phyloP scores from a whole-genome alignment of 2,113 vertebrate species.

The Rhea pennata region DNA sequence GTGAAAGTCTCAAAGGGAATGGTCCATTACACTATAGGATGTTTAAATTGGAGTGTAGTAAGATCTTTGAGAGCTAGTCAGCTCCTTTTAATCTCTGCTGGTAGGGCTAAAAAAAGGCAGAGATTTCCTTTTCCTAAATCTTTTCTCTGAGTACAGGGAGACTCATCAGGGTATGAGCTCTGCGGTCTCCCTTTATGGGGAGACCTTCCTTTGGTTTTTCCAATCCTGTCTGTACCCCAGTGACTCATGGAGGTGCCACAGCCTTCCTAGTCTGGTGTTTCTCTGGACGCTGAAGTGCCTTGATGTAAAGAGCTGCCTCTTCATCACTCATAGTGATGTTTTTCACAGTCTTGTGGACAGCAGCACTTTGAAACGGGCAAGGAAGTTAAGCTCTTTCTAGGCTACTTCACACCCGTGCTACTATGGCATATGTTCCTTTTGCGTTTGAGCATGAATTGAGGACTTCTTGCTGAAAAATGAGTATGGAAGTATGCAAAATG shows the following conservation, averaged over 20 bases:
- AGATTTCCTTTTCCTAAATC: background rate
- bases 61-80: background rate
- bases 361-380: background rate
- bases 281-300: background rate
- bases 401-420: background rate
- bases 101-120: background rate
- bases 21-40: background rate
- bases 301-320: background rate
- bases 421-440: background rate
- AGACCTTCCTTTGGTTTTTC: background rate
- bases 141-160: background rate
- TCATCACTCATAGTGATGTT: too few species aligned
- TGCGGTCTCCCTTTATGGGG: fast-evolving
- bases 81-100: background rate
- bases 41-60: background rate
- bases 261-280: background rate
- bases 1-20: background rate
- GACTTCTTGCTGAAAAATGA: background rate
- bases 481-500: background rate
- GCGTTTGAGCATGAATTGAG: background rate
- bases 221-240: background rate
- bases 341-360: background rate
- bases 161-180: background rate
- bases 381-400: background rate
- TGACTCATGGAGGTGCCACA: background rate